Conservation (phyloP, 1,140 invertebrate genomes). For the Drosophila yakuba region DNA sequence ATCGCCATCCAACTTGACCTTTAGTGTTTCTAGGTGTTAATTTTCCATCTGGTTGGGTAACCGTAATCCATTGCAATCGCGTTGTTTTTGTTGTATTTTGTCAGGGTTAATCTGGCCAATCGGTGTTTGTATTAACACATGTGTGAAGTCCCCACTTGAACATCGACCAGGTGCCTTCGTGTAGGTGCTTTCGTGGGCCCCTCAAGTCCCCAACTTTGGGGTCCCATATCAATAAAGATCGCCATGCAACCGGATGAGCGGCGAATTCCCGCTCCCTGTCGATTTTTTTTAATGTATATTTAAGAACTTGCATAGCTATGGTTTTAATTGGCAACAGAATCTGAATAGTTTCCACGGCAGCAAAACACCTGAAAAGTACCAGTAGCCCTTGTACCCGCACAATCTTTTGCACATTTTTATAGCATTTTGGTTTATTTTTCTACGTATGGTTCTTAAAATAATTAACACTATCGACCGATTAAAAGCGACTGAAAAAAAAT, state of each 20-base stretch:
- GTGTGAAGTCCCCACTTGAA: conserved; percentile 53
- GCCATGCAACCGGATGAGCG: conserved; percentile 43
- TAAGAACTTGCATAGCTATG: background rate
- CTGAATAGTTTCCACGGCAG: conserved; percentile 3
- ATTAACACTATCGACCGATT: conserved; percentile 35
- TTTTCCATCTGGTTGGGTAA: background rate
- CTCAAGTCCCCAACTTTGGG: conserved; percentile 25
- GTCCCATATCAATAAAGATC: conserved; percentile 47
- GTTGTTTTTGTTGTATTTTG: background rate
- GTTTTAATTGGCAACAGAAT: background rate
- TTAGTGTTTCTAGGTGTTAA: conserved; percentile 1
- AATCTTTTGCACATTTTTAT: conserved; percentile 11
- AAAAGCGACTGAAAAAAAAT: conserved; percentile 21
- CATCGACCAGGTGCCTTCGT: conserved; percentile 42
- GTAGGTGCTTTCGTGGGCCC: conserved; percentile 3
- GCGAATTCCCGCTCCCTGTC: background rate
- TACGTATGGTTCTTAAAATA: conserved; percentile 23
- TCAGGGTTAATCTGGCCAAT: conserved; percentile 29
- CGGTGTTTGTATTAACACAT: conserved; percentile 24
- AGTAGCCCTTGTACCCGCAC: background rate
- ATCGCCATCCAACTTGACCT: background rate
- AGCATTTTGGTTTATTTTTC: conserved; percentile 28
- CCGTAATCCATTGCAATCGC: background rate
- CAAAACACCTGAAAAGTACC: conserved; percentile 14
- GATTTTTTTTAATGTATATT: background rate